phyloP scores from a whole-genome alignment of 2,797 vertebrate species.

The Danio jaintianensis region DNA sequence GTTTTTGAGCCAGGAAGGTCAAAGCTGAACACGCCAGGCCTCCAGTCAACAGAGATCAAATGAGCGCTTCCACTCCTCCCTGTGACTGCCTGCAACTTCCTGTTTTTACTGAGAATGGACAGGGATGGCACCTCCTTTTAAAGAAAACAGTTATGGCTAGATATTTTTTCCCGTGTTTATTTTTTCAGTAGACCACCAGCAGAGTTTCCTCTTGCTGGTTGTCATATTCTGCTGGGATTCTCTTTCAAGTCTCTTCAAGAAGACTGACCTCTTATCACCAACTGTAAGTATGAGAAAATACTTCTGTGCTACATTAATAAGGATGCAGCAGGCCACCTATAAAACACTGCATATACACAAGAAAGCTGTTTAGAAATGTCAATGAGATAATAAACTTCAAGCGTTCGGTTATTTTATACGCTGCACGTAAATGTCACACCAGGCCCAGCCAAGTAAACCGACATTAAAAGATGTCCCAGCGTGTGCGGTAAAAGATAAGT shows the following conservation, averaged over 20 bases:
- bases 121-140: constrained; percentile 56
- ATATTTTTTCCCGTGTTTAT: not conserved
- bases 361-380: constrained; percentile 28
- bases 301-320: not conserved
- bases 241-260: not conserved
- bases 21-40: constrained; percentile 50
- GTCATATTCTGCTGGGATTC: not conserved
- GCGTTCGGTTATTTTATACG: constrained; percentile 6
- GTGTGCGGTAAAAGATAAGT: constrained; percentile 4
- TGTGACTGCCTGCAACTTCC: constrained; percentile 60
- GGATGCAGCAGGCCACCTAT: not conserved
- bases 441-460: not conserved
- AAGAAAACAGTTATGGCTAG: constrained; percentile 46
- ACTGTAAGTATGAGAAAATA: not conserved
- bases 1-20: constrained; percentile 62
- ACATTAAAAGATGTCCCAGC: not conserved
- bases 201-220: not conserved
- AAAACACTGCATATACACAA: not conserved
- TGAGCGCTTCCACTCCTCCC: constrained; percentile 61
- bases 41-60: constrained; percentile 57
- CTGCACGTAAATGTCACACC: constrained; percentile 23
- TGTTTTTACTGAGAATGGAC: constrained; percentile 66
- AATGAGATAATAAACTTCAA: constrained; percentile 18
- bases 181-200: constrained; percentile 2
- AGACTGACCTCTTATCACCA: not conserved